Percentiles rank a stretch among this genome's conserved stretches.
Evolutionary conservation across 2,113 vertebrate genomes (phyloP).

Genomic region (Nothoprocta perdicaria): DNA sequence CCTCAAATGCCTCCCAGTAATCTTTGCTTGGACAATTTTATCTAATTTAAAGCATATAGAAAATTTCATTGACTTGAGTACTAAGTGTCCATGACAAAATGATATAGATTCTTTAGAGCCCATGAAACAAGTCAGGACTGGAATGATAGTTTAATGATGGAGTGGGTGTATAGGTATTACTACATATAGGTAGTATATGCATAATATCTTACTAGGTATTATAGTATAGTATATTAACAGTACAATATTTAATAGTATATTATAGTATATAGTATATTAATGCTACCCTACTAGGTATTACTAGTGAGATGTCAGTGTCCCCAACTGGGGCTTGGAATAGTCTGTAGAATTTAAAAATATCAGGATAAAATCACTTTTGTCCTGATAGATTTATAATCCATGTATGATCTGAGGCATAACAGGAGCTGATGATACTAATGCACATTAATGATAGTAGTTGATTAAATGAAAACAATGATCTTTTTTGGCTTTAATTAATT

Average conservation of each 20-base stretch:
- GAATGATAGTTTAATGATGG: background rate
- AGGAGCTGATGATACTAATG: background rate
- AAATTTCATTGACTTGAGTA: background rate
- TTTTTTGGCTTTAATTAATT: background rate
- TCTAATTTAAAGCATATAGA: background rate
- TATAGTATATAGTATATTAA: too few species aligned
- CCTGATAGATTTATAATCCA: background rate
- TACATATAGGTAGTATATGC: too few species aligned
- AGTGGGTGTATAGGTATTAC: background rate
- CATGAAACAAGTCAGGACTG: background rate
- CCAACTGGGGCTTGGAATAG: background rate
- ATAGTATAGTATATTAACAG: too few species aligned
- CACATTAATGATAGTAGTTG: background rate
- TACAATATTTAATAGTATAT: too few species aligned
- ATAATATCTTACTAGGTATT: too few species aligned
- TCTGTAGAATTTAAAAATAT: background rate
- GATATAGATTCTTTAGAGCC: background rate
- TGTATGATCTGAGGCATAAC: background rate
- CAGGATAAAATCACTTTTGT: background rate
- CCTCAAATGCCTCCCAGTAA: background rate
- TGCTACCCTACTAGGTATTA: background rate
- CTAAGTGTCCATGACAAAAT: background rate
- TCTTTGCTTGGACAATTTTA: constrained; percentile 75
- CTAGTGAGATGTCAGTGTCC: background rate
- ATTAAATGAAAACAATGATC: background rate